These are phyloP conservation scores for Chiloscyllium plagiosum DNA, from an alignment of 2,113 vertebrate genomes.

Conservation along the genomic window DNA sequence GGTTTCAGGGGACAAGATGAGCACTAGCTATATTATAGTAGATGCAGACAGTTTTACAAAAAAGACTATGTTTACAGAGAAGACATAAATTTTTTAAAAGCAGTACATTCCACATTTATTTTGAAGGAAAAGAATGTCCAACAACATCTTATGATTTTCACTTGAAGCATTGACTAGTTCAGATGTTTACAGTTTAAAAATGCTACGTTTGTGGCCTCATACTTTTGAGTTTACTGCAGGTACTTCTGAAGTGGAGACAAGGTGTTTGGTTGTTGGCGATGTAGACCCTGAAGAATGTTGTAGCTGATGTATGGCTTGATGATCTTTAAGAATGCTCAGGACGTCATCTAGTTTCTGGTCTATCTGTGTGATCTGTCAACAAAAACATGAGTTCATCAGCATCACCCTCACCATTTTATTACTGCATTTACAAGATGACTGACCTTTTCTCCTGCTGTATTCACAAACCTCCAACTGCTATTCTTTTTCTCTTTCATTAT, in stretches of 20 bases:
- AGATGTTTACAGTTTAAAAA: not conserved
- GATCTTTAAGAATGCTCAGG: slow-evolving; percentile 44
- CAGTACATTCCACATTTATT: not conserved
- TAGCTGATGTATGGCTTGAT: slow-evolving; percentile 40
- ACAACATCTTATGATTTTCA: not conserved
- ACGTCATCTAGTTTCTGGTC: slow-evolving; percentile 56
- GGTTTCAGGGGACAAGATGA: not conserved
- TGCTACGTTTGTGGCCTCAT: not conserved
- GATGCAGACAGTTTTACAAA: slow-evolving; percentile 2
- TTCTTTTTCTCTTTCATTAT: not conserved
- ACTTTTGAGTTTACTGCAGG: not conserved
- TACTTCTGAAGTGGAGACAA: not conserved
- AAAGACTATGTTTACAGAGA: not conserved
- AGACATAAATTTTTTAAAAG: slow-evolving; percentile 2
- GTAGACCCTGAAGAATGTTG: slow-evolving; percentile 40
- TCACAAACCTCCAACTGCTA: not conserved
- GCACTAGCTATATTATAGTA: not conserved
- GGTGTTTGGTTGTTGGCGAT: slow-evolving; percentile 39
- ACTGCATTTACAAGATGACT: not conserved
- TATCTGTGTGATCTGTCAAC: slow-evolving; percentile 50
- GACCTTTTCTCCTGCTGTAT: not conserved
- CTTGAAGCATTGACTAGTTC: not conserved
- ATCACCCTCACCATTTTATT: not conserved
- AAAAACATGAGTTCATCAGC: slow-evolving; percentile 29
- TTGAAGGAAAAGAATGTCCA: not conserved